Evolutionary conservation across 2,888 invertebrate species (phyloP).

Genomic region (Cyrtodaria siliqua): DNA sequence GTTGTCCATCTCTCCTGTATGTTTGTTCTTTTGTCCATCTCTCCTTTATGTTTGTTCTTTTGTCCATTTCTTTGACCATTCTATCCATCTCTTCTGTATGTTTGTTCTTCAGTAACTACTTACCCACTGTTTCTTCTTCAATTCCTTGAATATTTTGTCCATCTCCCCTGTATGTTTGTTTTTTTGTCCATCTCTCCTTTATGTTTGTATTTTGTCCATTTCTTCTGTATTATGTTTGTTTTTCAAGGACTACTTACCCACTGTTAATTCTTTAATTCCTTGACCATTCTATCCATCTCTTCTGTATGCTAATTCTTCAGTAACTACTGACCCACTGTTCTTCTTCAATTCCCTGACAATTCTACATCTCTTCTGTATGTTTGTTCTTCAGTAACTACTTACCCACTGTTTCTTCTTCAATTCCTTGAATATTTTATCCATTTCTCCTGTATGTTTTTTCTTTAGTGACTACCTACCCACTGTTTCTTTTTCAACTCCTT

Average conservation of each 20-base stretch:
- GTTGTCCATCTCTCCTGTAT: slow-evolving; percentile 89
- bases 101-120: too few species aligned
- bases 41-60: too few species aligned
- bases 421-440: slow-evolving; percentile 90
- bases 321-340: slow-evolving; percentile 94
- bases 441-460: slow-evolving; percentile 88
- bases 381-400: too few species aligned
- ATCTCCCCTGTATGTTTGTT: slow-evolving; percentile 89
- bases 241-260: slow-evolving; percentile 90
- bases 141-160: slow-evolving; percentile 90
- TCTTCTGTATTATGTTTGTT: slow-evolving; percentile 89
- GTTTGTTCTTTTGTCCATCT: slow-evolving; percentile 90
- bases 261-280: too few species aligned
- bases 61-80: too few species aligned
- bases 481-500: slow-evolving; percentile 93
- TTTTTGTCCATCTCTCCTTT: too few species aligned
- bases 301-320: too few species aligned
- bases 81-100: too few species aligned
- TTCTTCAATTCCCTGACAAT: too few species aligned
- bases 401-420: slow-evolving; percentile 96
- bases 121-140: slow-evolving; percentile 95
- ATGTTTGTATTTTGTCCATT: slow-evolving; percentile 92
- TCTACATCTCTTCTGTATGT: slow-evolving; percentile 88
- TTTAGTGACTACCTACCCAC: too few species aligned
- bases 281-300: too few species aligned